Evolutionary conservation across 2,797 vertebrate genomes (phyloP).

Genomic region (Tympanoctomys barrerae): DNA sequence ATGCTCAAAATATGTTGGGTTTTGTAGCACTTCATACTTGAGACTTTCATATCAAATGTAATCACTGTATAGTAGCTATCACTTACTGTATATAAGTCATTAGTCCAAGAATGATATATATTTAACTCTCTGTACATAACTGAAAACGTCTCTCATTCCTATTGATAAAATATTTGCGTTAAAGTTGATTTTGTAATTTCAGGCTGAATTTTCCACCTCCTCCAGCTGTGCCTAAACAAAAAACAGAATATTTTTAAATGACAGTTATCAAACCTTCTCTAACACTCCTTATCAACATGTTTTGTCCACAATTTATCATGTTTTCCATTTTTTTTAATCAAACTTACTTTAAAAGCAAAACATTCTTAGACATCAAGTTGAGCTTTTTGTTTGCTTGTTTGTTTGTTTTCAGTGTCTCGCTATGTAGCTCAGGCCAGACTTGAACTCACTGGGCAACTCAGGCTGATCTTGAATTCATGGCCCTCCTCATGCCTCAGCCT

Average conservation of each 20-base stretch:
- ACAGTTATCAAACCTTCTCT: slow-evolving; percentile 22
- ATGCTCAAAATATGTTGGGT: not conserved
- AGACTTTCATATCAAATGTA: not conserved
- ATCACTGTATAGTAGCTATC: not conserved
- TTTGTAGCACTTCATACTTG: not conserved
- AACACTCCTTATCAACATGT: slow-evolving; percentile 12
- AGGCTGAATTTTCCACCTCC: not conserved
- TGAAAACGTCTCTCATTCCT: slow-evolving; percentile 9
- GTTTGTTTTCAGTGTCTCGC: too few species aligned
- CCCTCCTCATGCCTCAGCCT: not conserved
- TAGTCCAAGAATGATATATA: not conserved
- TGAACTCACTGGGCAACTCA: not conserved
- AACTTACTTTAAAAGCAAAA: slow-evolving; percentile 63
- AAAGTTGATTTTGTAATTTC: slow-evolving; percentile 20
- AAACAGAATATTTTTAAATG: slow-evolving; percentile 20
- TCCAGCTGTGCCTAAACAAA: not conserved
- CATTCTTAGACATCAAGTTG: slow-evolving; percentile 53
- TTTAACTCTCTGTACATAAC: slow-evolving; percentile 8
- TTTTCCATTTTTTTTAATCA: slow-evolving; percentile 57
- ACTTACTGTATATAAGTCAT: not conserved
- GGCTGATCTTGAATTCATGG: not conserved
- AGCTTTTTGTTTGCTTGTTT: not conserved
- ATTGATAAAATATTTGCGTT: not conserved
- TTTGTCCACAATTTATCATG: not conserved
- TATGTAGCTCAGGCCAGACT: not conserved